Evolutionary conservation across 2,113 vertebrate species (phyloP).

Genomic region (Cyanoderma ruficeps): DNA sequence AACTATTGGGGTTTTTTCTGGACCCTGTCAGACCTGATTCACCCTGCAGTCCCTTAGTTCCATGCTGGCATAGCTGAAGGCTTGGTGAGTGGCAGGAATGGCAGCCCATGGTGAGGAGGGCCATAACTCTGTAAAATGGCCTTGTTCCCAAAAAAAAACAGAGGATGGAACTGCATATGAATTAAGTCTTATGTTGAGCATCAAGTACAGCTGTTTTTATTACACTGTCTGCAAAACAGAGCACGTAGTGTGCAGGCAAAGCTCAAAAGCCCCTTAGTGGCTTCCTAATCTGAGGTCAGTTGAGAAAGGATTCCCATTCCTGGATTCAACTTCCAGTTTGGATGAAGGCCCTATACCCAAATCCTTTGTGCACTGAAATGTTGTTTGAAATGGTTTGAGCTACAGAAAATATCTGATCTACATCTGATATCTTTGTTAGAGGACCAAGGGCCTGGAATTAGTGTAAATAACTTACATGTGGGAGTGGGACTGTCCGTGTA

Average conservation of each 20-base stretch:
- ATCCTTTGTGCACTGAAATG: background rate
- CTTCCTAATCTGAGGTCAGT: background rate
- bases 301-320: background rate
- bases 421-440: background rate
- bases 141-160: background rate
- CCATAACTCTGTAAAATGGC: background rate
- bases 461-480: background rate
- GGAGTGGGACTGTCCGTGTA: background rate
- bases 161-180: background rate
- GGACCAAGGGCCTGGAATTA: background rate
- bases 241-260: background rate
- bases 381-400: background rate
- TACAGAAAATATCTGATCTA: background rate
- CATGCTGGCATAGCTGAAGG: background rate
- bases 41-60: background rate
- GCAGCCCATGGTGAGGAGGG: background rate
- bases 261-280: background rate
- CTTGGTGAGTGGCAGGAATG: background rate
- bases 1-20: background rate
- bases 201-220: background rate
- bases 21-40: background rate
- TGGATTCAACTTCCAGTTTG: background rate
- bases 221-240: background rate
- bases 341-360: background rate
- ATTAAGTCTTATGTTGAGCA: background rate